Percentiles rank a stretch among this genome's conserved stretches.
Evolutionary conservation across 2,113 vertebrate species (phyloP).

Genomic region (Podarcis raffonei): DNA sequence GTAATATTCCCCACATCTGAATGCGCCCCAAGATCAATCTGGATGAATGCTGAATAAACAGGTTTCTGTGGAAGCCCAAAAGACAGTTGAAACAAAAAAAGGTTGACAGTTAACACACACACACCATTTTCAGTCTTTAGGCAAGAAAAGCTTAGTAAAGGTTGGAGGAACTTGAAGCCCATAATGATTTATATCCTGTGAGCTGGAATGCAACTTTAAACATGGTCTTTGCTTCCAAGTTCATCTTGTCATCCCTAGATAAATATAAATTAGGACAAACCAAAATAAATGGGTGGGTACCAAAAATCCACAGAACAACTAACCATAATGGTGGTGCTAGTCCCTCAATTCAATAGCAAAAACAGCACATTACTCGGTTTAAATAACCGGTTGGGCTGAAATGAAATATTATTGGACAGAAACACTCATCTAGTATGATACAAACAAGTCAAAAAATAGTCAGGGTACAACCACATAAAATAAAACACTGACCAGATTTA

Average conservation of each 20-base stretch:
- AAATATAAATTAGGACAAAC: slow-evolving; percentile 92
- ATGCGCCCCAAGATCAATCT: too few species aligned
- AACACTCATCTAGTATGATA: slow-evolving; percentile 73
- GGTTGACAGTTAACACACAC: background rate
- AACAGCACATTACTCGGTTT: slow-evolving; percentile 81
- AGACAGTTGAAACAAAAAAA: slow-evolving; percentile 56
- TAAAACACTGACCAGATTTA: slow-evolving; percentile 72
- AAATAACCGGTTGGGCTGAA: slow-evolving; percentile 83
- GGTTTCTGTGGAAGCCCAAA: slow-evolving; percentile 45
- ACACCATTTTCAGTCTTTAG: slow-evolving; percentile 50
- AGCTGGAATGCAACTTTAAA: slow-evolving; percentile 71
- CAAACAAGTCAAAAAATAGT: slow-evolving; percentile 88
- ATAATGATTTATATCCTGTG: slow-evolving; percentile 70
- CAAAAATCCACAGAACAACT: slow-evolving; percentile 81
- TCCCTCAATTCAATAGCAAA: slow-evolving; percentile 81
- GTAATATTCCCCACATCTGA: too few species aligned
- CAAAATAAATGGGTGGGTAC: slow-evolving; percentile 90
- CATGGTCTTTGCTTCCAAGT: slow-evolving; percentile 79
- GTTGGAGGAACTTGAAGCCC: slow-evolving; percentile 55
- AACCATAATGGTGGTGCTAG: slow-evolving; percentile 86
- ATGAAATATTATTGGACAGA: slow-evolving; percentile 73
- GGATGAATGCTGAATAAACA: too few species aligned
- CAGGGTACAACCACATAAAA: slow-evolving; percentile 79
- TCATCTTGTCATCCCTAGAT: slow-evolving; percentile 86
- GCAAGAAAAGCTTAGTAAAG: slow-evolving; percentile 59